Evolutionary conservation across 2,888 invertebrate species (phyloP).

Genomic region (Rotaria macrura): DNA sequence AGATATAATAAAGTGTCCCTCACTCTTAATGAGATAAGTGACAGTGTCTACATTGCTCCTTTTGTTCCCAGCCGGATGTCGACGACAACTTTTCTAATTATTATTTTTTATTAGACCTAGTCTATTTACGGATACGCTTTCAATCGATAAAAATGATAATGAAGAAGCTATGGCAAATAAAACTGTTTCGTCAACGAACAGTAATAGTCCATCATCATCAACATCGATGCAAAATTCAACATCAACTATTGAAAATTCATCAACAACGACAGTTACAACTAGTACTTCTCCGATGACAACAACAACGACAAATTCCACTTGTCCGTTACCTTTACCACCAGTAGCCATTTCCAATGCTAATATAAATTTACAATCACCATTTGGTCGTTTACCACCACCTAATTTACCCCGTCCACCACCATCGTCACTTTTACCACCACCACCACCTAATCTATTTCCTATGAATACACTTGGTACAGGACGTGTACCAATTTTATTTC

Average conservation of each 20-base stretch:
- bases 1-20: too few relatives aligned
- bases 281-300: not conserved
- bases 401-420: not conserved
- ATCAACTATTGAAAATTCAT: not conserved
- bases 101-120: not conserved
- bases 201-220: not conserved
- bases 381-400: not conserved
- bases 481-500: not conserved
- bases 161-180: not conserved
- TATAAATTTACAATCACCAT: not conserved
- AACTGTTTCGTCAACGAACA: not conserved
- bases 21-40: too few relatives aligned
- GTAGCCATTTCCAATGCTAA: not conserved
- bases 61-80: too few relatives aligned
- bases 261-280: not conserved
- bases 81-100: not conserved
- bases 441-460: not conserved
- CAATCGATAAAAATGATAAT: not conserved
- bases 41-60: too few relatives aligned
- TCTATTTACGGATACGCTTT: not conserved
- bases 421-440: not conserved
- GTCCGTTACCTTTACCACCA: constrained; percentile 1
- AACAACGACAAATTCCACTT: not conserved
- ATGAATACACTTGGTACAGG: not conserved
- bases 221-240: not conserved